Conservation (phyloP, 1,140 invertebrate species). For the Asbolus verrucosus region DNA sequence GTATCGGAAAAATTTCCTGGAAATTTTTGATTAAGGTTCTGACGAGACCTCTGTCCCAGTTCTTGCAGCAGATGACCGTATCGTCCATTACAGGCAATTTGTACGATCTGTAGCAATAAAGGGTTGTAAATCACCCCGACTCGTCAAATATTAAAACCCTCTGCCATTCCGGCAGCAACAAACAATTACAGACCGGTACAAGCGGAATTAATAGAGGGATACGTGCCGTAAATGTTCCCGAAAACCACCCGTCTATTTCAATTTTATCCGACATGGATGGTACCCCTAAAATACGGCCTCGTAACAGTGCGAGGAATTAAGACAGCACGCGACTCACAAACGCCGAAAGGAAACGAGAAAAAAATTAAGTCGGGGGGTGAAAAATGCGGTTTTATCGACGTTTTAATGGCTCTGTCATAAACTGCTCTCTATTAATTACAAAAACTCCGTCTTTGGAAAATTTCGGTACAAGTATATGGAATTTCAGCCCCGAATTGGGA, state of each 20-base stretch:
- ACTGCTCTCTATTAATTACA: slow-evolving; percentile 9
- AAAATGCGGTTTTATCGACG: background rate
- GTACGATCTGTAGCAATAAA: slow-evolving; percentile 20
- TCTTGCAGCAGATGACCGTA: slow-evolving; percentile 9
- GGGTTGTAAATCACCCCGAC: slow-evolving; percentile 33
- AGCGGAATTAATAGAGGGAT: slow-evolving; percentile 5
- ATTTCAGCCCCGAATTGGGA: slow-evolving; percentile 13
- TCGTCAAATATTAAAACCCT: slow-evolving; percentile 37
- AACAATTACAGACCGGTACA: slow-evolving; percentile 30
- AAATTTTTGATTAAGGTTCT: slow-evolving; percentile 3
- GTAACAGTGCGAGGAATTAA: too few species aligned
- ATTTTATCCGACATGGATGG: background rate
- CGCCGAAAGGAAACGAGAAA: background rate
- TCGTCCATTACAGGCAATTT: slow-evolving; percentile 27
- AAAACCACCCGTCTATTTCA: background rate
- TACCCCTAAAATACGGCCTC: too few species aligned
- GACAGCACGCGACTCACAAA: background rate
- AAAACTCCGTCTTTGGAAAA: background rate
- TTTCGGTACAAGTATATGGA: background rate
- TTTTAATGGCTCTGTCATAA: background rate
- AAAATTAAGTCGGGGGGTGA: background rate
- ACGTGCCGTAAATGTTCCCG: background rate
- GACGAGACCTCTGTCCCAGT: slow-evolving; percentile 5
- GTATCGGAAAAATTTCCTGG: too few species aligned
- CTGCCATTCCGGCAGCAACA: slow-evolving; percentile 18